phyloP scores from a whole-genome alignment of 92 coral and sea anemone genomes.

The Phenganax subtilis region DNA sequence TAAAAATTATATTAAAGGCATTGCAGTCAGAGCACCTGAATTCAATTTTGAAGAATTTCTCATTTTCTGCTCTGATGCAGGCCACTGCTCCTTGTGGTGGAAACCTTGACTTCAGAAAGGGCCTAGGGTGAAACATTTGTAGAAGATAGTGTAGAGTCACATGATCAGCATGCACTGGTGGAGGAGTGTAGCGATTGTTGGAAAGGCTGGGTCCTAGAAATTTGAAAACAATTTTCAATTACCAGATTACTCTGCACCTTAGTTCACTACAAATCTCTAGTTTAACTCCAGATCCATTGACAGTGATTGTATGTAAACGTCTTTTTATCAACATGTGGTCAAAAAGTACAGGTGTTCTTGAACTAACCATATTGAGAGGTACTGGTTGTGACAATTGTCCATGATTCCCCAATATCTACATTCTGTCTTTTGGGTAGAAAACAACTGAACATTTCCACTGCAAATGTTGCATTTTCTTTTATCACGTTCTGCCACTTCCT shows the following conservation, averaged over 20 bases:
- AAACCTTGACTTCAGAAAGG: conserved; percentile 74
- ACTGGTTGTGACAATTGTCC: conserved; percentile 65
- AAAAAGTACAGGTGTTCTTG: background rate
- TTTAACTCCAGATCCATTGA: no score
- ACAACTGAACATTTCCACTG: conserved; percentile 62
- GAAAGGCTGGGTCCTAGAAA: conserved; percentile 67
- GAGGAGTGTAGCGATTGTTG: conserved; percentile 69
- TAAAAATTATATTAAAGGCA: background rate
- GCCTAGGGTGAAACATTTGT: conserved; percentile 83
- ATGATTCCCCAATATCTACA: conserved; percentile 53
- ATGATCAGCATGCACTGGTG: conserved; percentile 58
- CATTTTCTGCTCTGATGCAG: conserved; percentile 72
- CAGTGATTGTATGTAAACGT: no score
- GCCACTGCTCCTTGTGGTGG: conserved; percentile 90
- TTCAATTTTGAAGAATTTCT: conserved; percentile 65
- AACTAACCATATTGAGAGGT: conserved; percentile 64
- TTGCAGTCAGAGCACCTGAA: conserved; percentile 61
- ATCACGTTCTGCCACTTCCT: conserved; percentile 59
- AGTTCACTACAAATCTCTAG: no score
- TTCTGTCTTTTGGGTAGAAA: conserved; percentile 51
- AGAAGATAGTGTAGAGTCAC: conserved; percentile 64
- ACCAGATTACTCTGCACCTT: no score
- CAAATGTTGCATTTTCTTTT: conserved; percentile 47
- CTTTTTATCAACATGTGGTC: background rate
- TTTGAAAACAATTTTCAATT: background rate